Conservation (phyloP, 2,888 invertebrate species). For the Lysandra bellargus region DNA sequence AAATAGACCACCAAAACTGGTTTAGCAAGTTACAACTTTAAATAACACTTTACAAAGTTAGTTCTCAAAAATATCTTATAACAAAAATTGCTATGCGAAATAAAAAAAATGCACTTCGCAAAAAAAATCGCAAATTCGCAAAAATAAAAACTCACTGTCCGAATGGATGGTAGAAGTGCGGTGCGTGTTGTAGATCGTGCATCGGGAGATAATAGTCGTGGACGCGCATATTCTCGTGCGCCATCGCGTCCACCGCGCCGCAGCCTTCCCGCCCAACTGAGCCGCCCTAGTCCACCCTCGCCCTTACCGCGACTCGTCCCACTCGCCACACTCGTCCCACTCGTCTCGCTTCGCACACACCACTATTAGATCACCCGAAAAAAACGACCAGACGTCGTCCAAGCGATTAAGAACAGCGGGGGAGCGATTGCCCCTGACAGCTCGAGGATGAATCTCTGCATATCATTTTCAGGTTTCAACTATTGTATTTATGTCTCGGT, state of each 20-base stretch:
- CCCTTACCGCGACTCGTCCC: background rate
- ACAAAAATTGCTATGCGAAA: background rate
- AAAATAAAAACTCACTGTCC: slow-evolving; percentile 53
- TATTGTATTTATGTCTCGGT: background rate
- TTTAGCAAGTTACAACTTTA: background rate
- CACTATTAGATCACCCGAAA: background rate
- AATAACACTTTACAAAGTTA: background rate
- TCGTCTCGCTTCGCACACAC: background rate
- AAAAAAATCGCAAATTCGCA: background rate
- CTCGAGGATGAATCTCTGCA: background rate
- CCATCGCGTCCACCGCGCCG: slow-evolving; percentile 47
- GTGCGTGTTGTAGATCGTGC: slow-evolving; percentile 54
- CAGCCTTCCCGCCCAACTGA: slow-evolving; percentile 43
- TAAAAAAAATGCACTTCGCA: background rate
- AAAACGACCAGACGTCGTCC: background rate
- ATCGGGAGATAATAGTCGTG: slow-evolving; percentile 56
- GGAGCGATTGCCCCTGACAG: background rate
- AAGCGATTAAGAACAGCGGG: slow-evolving; percentile 12
- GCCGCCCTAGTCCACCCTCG: slow-evolving; percentile 13
- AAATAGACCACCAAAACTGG: background rate
- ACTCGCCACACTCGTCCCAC: background rate
- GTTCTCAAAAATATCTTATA: background rate
- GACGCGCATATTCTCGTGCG: slow-evolving; percentile 55
- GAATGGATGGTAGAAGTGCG: slow-evolving; percentile 48
- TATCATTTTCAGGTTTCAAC: slow-evolving; percentile 1